These are phyloP conservation scores for Neoarius graeffei DNA, from an alignment of 2,113 vertebrate species.

Conservation along the genomic window DNA sequence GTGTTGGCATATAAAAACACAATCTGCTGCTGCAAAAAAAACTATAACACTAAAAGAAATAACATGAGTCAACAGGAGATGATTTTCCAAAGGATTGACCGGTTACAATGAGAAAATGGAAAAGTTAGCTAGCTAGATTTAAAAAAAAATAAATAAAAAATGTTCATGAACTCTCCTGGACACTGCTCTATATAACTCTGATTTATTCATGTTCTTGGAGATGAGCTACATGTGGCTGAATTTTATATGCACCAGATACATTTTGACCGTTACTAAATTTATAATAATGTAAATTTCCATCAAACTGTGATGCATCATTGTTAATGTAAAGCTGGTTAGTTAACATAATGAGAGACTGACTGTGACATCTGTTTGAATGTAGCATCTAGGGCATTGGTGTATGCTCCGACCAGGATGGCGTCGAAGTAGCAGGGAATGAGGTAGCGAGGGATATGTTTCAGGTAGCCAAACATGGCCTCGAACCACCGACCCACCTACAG, in stretches of 20 bases:
- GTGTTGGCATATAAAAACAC: too few relatives aligned
- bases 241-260: neutral
- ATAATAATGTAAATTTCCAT: neutral
- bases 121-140: neutral
- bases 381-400: conserved; percentile 84
- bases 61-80: neutral
- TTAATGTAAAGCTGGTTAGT: neutral
- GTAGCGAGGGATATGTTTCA: conserved; percentile 94
- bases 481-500: conserved; percentile 92
- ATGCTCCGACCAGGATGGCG: conserved; percentile 88
- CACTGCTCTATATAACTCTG: neutral
- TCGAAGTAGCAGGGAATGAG: conserved; percentile 97
- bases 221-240: neutral
- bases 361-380: conserved; percentile 89
- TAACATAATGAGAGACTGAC: conserved; percentile 63
- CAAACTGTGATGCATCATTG: neutral
- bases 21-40: too few relatives aligned
- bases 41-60: neutral
- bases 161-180: neutral
- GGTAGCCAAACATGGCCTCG: conserved; percentile 86
- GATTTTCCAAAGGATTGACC: neutral
- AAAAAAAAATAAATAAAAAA: neutral
- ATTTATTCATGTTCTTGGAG: neutral
- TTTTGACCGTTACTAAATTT: neutral
- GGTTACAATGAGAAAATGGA: neutral